These are phyloP conservation scores for Tinea trinotella DNA, from an alignment of 2,888 invertebrate species.

Conservation along the genomic window DNA sequence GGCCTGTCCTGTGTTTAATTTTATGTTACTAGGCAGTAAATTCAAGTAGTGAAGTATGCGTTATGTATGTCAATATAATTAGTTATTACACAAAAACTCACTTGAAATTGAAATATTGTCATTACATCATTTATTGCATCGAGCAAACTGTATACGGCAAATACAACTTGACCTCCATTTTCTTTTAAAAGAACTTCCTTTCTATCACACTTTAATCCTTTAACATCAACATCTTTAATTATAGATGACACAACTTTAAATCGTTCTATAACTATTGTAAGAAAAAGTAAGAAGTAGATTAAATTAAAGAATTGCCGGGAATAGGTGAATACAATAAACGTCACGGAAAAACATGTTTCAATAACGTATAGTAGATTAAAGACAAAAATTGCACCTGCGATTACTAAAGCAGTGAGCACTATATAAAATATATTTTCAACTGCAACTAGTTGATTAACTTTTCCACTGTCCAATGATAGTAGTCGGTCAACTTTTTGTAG, in stretches of 20 bases:
- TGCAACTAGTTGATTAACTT: neutral
- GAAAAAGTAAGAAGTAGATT: neutral
- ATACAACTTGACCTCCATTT: neutral
- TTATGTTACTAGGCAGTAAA: no score
- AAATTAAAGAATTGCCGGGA: neutral
- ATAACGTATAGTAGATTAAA: neutral
- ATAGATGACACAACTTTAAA: neutral
- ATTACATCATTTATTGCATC: neutral
- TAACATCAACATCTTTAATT: neutral
- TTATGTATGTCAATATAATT: no score
- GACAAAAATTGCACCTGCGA: neutral
- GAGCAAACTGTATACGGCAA: neutral
- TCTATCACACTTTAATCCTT: neutral
- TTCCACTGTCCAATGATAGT: neutral
- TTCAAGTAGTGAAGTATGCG: no score
- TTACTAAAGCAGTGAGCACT: neutral
- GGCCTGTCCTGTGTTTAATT: no score
- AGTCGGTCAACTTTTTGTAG: conserved; percentile 8
- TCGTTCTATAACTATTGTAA: neutral
- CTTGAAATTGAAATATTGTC: neutral
- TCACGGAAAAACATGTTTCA: neutral
- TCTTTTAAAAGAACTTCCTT: neutral
- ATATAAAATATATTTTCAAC: neutral
- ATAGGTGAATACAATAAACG: neutral
- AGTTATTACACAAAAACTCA: no score